Conservation (phyloP, 2,113 vertebrate species). For the Stomatorhinus ivindoensis region DNA sequence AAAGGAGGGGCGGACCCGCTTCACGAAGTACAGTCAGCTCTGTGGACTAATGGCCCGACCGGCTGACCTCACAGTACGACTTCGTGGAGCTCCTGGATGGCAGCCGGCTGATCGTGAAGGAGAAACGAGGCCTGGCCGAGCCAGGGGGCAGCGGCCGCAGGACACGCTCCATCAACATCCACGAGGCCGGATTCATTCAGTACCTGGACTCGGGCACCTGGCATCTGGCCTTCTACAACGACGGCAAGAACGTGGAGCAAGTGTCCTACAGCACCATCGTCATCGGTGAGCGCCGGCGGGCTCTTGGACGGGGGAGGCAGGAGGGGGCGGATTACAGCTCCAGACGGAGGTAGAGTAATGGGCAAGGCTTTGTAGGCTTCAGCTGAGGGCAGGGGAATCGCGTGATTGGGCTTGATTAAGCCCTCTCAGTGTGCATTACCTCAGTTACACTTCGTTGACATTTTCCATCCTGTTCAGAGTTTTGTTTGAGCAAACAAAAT, state of each 20-base stretch:
- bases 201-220: constrained; percentile 94
- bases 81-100: constrained; percentile 95
- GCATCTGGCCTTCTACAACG: constrained; percentile 97
- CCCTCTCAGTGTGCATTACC: neutral
- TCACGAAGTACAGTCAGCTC: neutral
- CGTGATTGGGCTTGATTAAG: neutral
- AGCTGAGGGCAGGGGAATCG: neutral
- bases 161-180: constrained; percentile 69
- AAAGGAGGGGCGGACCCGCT: neutral
- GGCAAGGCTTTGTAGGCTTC: neutral
- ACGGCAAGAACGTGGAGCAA: constrained; percentile 84
- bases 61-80: constrained; percentile 70
- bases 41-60: neutral
- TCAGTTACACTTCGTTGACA: neutral
- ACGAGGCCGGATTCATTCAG: constrained; percentile 92
- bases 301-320: too few species aligned
- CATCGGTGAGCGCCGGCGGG: constrained; percentile 70
- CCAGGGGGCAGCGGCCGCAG: constrained; percentile 53
- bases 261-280: constrained; percentile 90
- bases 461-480: neutral
- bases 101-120: constrained; percentile 83
- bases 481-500: neutral
- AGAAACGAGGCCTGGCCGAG: constrained; percentile 79
- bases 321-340: neutral
- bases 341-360: neutral